Evolutionary conservation across 2,888 invertebrate species (phyloP), one percentile per base, ranked within the genome.

Genomic region (Palloptera scutellata): DNA sequence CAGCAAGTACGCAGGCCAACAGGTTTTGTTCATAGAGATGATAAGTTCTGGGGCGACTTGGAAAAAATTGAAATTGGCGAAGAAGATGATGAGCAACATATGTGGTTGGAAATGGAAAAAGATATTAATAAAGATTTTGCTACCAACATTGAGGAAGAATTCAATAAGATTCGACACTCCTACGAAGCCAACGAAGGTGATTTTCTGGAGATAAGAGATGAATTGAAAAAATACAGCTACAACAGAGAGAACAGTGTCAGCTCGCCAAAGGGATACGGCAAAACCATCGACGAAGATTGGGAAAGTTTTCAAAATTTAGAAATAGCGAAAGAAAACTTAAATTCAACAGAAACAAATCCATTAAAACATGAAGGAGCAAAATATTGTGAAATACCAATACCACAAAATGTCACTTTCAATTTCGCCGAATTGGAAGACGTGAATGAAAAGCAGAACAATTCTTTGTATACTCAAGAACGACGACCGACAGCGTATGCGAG

Each of bases 241-340:
- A 45, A 74, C 65, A 53, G 66, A 66, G 1, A 11, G 19, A 43
- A 17, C 51, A 15, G 43, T 8, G n/a, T 19, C 5, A 45, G 51
- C 19, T 73, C 74, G 4, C 76, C 77, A 1, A 64, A 66, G 40
- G 81, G 79, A 4, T 81, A 77, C 65, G 79, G 81, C 5, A 80
- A 80, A 64, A 75, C 70, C 65, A 81, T 82, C 57, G 79, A 80
- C 10, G 81, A 83, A 42, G 80, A 82, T 66, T 79, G 78, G 74
- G 76, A 75, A 6, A 78, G 76, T 71, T 80, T 80, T 67, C 77
- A 78, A 57, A 74, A 78, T 12, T 66, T 81, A 40, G 72, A 76
- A 53, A 51, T 6, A 15, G 48, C 52, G 13, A 40, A 48, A 48
- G 48, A 48, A 30, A 30, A 30, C 30, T 6, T 30, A 30, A 6